A percentile compares a stretch with the other conserved stretches of the same genome.
These are phyloP conservation scores for Maniola jurtina DNA, from an alignment of 1,140 invertebrate species.

Conservation along the genomic window DNA sequence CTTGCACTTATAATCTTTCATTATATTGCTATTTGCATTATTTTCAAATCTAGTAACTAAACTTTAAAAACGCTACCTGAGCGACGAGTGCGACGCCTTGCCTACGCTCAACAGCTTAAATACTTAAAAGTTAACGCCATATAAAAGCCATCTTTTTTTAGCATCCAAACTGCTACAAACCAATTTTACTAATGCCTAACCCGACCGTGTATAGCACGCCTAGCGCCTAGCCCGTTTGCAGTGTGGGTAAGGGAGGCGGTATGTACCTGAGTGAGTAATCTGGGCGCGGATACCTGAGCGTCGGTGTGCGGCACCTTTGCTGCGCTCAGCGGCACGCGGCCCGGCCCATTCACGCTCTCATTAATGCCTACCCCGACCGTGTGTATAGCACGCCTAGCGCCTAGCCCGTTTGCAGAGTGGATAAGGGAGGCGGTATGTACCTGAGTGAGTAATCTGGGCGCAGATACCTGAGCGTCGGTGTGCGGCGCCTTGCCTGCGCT, in stretches of 20 bases:
- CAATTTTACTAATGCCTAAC: too few relatives aligned
- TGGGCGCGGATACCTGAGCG: constrained; percentile 76
- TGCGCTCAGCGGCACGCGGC: constrained; percentile 54
- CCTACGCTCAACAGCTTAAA: too few relatives aligned
- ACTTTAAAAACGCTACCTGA: too few relatives aligned
- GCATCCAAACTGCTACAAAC: too few relatives aligned
- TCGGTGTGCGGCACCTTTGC: constrained; percentile 64
- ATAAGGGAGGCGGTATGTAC: constrained; percentile 39
- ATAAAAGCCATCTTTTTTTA: too few relatives aligned
- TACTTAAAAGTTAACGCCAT: too few relatives aligned
- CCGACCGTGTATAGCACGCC: constrained; percentile 19
- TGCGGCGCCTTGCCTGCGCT: constrained; percentile 56
- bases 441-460: constrained; percentile 78
- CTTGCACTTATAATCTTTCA: too few relatives aligned
- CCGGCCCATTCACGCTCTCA: constrained; percentile 57
- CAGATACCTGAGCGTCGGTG: constrained; percentile 75
- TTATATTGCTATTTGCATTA: too few relatives aligned
- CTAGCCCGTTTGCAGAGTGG: neutral
- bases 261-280: constrained; percentile 77
- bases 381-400: constrained; percentile 21
- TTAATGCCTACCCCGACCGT: too few relatives aligned
- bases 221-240: constrained; percentile 40
- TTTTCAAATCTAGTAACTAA: too few relatives aligned
- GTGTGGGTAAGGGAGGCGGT: constrained; percentile 42
- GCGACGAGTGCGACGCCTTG: too few relatives aligned